Evolutionary conservation across 37 sponge, comb jelly and placozoan species (phyloP).

Genomic region (Eunapius fragilis): DNA sequence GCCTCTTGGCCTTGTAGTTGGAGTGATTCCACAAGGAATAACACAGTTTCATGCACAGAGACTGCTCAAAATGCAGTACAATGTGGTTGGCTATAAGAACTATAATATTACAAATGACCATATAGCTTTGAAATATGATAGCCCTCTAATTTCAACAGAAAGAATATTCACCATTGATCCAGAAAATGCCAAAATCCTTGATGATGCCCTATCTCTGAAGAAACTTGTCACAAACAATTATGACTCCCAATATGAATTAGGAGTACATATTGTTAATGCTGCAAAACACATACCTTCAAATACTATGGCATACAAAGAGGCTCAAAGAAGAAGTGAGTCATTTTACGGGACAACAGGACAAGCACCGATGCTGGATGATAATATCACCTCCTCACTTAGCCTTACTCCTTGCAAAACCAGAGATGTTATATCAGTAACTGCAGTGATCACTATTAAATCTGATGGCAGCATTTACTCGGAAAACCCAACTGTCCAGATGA

Average conservation of each 20-base stretch:
- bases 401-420: neutral
- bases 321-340: slow-evolving; percentile 8
- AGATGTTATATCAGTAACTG: neutral
- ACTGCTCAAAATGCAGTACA: slow-evolving; percentile 21
- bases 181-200: slow-evolving; percentile 26
- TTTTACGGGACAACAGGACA: slow-evolving; percentile 15
- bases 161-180: slow-evolving; percentile 61
- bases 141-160: neutral
- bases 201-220: slow-evolving; percentile 51
- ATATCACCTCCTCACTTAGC: neutral
- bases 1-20: slow-evolving; percentile 61
- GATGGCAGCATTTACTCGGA: neutral
- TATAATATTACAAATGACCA: neutral
- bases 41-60: slow-evolving; percentile 51
- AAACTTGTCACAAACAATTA: neutral
- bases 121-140: neutral
- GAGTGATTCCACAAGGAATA: slow-evolving; percentile 22
- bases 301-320: neutral
- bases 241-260: slow-evolving; percentile 28
- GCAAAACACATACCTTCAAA: slow-evolving; percentile 7
- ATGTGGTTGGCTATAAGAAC: neutral
- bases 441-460: neutral
- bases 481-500: neutral
- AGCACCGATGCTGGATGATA: neutral
- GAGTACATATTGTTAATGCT: slow-evolving; percentile 40